These are phyloP conservation scores for Carassius gibelio DNA, from an alignment of 2,113 vertebrate species.

Conservation along the genomic window DNA sequence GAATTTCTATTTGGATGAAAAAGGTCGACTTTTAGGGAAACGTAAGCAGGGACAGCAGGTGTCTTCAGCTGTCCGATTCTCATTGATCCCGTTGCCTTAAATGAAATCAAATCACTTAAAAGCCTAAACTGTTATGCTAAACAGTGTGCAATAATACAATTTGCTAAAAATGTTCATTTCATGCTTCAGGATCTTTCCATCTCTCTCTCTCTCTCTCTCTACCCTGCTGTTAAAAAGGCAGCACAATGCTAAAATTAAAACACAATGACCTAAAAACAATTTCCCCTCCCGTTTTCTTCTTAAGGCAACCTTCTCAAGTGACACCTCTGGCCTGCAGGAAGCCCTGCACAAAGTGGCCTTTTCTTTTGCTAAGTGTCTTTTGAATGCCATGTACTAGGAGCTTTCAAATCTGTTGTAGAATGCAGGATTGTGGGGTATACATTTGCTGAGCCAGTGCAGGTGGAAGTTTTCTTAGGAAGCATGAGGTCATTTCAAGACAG, in stretches of 20 bases:
- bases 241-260: conserved; percentile 33
- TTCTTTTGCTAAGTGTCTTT: conserved; percentile 19
- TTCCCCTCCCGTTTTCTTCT: not conserved
- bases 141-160: not conserved
- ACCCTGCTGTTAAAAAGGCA: conserved; percentile 15
- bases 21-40: not conserved
- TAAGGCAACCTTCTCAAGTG: conserved; percentile 46
- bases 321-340: conserved; percentile 16
- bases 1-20: conserved; percentile 38
- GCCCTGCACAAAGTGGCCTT: conserved; percentile 41
- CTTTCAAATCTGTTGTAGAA: not conserved
- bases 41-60: not conserved
- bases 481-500: conserved; percentile 54
- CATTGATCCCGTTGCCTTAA: not conserved
- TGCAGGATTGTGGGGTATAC: conserved; percentile 2
- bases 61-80: not conserved
- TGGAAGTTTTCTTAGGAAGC: conserved; percentile 50
- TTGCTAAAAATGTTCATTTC: conserved; percentile 38
- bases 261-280: conserved; percentile 41
- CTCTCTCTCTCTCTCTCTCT: not conserved
- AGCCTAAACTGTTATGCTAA: conserved; percentile 16
- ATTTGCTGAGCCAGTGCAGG: conserved; percentile 17
- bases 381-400: not conserved
- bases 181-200: conserved; percentile 21
- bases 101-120: not conserved